These are phyloP conservation scores for Meloe dianella DNA, from an alignment of 2,888 invertebrate genomes.

Conservation along the genomic window DNA sequence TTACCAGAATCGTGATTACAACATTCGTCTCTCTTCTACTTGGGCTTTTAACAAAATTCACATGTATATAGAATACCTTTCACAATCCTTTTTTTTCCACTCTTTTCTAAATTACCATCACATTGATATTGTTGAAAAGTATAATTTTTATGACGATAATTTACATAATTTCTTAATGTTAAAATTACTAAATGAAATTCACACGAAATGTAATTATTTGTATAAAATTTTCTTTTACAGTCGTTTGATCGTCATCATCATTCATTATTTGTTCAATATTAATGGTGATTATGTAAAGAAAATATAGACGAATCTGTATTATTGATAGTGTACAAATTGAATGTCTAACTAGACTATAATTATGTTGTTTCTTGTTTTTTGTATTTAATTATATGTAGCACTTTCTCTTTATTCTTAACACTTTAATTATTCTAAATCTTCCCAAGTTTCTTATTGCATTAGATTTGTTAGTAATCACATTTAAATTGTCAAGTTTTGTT, in stretches of 20 bases:
- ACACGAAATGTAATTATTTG: not conserved
- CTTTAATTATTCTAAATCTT: not conserved
- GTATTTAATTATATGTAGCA: not conserved
- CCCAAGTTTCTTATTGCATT: not conserved
- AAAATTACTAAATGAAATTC: not conserved
- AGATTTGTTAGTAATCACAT: slow-evolving; percentile 5
- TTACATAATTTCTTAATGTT: not conserved
- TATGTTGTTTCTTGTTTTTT: not conserved
- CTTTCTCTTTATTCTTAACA: not conserved
- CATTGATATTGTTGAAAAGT: slow-evolving; percentile 4
- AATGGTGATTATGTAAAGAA: not conserved
- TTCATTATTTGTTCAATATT: not conserved
- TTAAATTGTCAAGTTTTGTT: slow-evolving; percentile 10
- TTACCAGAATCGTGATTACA: not conserved
- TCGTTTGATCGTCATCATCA: not conserved
- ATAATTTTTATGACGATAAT: not conserved
- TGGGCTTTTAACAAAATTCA: too few relatives aligned
- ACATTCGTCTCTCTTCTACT: not conserved
- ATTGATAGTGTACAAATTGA: not conserved
- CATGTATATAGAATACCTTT: too few relatives aligned
- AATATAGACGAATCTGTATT: not conserved
- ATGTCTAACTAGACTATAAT: not conserved
- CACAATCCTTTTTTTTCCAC: not conserved
- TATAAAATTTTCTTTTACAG: not conserved
- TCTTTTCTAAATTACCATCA: not conserved